Base-by-base conservation (phyloP, 2,888 invertebrate genomes). In the Tridacna crocea region DNA sequence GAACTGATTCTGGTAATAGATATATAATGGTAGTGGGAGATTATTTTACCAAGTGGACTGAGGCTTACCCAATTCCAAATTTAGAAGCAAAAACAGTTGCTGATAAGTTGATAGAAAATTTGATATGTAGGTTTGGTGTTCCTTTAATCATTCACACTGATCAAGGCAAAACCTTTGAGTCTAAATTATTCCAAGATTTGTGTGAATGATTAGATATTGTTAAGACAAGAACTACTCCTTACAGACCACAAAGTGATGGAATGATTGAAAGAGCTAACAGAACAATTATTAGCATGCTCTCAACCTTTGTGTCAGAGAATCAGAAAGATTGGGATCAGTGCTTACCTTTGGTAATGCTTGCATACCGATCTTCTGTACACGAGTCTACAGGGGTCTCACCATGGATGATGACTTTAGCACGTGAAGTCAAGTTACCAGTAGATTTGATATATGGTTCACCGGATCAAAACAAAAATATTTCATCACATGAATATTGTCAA, bases 51-150 rank as follows among this genome's bases (percentile, higher is more conserved):
- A 84, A 86, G 61, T 88, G 78, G 74, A 65, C 73, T 8, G 76
- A 79, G 19, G 82, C 85, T 10, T 48, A 77, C 19, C 77, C 88
- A 13, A 27, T 88, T 3, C 27, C 36, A 46, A 80, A 88, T 65
- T 79, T 86, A 63, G 79, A 87, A 61, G 83, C 87, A n/a, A 27
- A 10, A 13, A 82, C 84, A 0, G 74, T 86, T 26, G 88, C 87
- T 11, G 48, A 73, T 36, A 72, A 55, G 17, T 73, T 87, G 26
- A 66, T 87, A 15, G 76, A 83, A 8, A 63, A 63, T 22, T 72
- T 86, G 58, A 61, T 87, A 6, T 75, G 70, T 6, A 13, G 76
- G 8, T 88, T 82, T 75, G 89, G 88, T 8, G 65, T 79, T 12
- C 87, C 85, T 8, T 15, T 65, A 26, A 60, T 83, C 15, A 55